phyloP scores from a whole-genome alignment of 2,113 vertebrate species.

The Periophthalmus modestus region DNA sequence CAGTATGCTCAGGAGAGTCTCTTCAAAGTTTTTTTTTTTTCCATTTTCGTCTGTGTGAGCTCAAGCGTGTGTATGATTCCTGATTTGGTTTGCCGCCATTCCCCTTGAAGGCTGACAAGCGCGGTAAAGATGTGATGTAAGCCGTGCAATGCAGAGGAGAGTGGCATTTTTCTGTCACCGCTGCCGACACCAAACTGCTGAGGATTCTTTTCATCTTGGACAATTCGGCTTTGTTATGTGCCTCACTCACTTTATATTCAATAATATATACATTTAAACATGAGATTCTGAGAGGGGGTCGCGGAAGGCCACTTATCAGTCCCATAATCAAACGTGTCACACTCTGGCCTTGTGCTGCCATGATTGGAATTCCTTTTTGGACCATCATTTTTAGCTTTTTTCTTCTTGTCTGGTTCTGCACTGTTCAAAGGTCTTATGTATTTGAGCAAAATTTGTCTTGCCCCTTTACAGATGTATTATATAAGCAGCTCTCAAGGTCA shows the following conservation, averaged over 20 bases:
- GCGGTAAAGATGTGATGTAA: slow-evolving; percentile 46
- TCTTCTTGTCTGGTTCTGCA: neutral
- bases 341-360: slow-evolving; percentile 36
- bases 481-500: no score
- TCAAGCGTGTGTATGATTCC: slow-evolving; percentile 51
- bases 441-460: neutral
- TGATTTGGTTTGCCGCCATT: slow-evolving; percentile 50
- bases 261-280: slow-evolving; percentile 67
- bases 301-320: slow-evolving; percentile 48
- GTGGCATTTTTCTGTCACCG: slow-evolving; percentile 50
- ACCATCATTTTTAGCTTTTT: neutral
- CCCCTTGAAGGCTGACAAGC: slow-evolving; percentile 56
- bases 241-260: slow-evolving; percentile 22
- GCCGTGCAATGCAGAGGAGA: slow-evolving; percentile 28
- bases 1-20: slow-evolving; percentile 38
- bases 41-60: slow-evolving; percentile 20
- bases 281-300: slow-evolving; percentile 52
- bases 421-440: neutral
- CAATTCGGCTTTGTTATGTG: slow-evolving; percentile 51
- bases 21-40: slow-evolving; percentile 16
- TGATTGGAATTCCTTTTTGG: slow-evolving; percentile 54
- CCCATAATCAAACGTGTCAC: slow-evolving; percentile 53
- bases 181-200: slow-evolving; percentile 38
- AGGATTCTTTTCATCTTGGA: slow-evolving; percentile 54
- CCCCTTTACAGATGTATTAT: no score